A percentile compares a stretch with the other conserved stretches of the same genome.
Conservation (phyloP, 2,797 vertebrate species). For the Dallia pectoralis region DNA sequence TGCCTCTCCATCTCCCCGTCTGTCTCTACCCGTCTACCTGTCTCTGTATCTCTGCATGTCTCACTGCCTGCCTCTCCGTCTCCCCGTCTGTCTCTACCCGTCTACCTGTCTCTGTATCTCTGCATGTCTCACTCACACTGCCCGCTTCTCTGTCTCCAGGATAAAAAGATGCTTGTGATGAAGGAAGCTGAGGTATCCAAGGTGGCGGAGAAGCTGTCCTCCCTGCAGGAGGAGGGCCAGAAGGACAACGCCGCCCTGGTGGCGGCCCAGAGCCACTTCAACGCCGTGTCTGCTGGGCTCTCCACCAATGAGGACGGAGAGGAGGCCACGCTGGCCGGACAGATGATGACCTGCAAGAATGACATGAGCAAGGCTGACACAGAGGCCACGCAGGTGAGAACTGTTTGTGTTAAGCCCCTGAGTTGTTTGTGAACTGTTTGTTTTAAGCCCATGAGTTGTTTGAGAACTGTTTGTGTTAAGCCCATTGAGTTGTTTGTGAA, state of each 20-base stretch:
- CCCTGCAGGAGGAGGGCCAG: conserved; percentile 76
- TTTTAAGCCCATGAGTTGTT: too few relatives aligned
- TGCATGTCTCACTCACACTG: not conserved
- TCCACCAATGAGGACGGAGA: conserved; percentile 86
- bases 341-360: conserved; percentile 95
- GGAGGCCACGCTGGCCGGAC: conserved; percentile 85
- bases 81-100: too few relatives aligned
- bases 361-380: conserved; percentile 92
- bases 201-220: conserved; percentile 66
- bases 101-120: too few relatives aligned
- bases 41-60: too few relatives aligned
- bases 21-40: too few relatives aligned
- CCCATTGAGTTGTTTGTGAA: not conserved
- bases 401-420: too few relatives aligned
- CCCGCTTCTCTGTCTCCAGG: conserved; percentile 65
- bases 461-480: too few relatives aligned
- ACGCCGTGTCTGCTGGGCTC: conserved; percentile 87
- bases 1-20: too few relatives aligned
- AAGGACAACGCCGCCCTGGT: conserved; percentile 76
- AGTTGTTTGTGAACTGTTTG: not conserved
- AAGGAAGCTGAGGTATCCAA: conserved; percentile 87
- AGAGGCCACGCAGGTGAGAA: conserved; percentile 87
- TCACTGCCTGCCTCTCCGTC: too few relatives aligned
- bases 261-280: conserved; percentile 86
- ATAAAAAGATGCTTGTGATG: conserved; percentile 80